Evolutionary conservation across 2,113 vertebrate species (phyloP).

Genomic region (Gnathonemus longibarbis): DNA sequence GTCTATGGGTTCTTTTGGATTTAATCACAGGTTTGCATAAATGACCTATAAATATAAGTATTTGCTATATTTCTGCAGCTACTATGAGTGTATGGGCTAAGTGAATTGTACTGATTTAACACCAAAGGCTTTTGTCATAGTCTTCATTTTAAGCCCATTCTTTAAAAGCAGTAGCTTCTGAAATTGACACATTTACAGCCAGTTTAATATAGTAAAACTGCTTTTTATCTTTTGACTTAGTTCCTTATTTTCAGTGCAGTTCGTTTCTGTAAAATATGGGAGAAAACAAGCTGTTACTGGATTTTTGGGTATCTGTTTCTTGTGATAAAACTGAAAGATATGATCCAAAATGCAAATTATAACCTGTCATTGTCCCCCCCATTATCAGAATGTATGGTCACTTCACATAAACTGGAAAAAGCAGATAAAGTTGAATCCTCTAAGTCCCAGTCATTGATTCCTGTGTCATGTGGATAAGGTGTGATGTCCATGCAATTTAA

Average conservation of each 20-base stretch:
- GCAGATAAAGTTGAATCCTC: background rate
- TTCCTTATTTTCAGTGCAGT: slow-evolving; percentile 2
- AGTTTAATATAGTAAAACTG: background rate
- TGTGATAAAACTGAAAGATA: slow-evolving; percentile 8
- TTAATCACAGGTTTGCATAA: slow-evolving; percentile 7
- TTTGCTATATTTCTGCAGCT: slow-evolving; percentile 15
- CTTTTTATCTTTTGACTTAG: background rate
- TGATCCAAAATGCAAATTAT: slow-evolving; percentile 5
- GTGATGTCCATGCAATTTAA: background rate
- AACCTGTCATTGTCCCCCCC: background rate
- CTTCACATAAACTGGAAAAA: background rate
- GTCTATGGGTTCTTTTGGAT: background rate
- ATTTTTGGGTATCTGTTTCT: background rate
- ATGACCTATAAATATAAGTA: slow-evolving; percentile 4
- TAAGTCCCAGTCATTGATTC: background rate
- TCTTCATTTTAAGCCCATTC: background rate
- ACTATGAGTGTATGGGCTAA: background rate
- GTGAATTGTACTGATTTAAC: slow-evolving; percentile 13
- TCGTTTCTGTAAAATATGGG: background rate
- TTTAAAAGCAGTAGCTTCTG: background rate
- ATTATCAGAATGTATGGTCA: background rate
- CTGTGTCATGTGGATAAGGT: background rate
- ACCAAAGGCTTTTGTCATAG: slow-evolving; percentile 9
- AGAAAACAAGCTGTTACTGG: background rate
- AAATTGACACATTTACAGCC: background rate